These are phyloP conservation scores for Toxotes jaculatrix DNA, from an alignment of 2,113 vertebrate genomes.

Conservation along the genomic window DNA sequence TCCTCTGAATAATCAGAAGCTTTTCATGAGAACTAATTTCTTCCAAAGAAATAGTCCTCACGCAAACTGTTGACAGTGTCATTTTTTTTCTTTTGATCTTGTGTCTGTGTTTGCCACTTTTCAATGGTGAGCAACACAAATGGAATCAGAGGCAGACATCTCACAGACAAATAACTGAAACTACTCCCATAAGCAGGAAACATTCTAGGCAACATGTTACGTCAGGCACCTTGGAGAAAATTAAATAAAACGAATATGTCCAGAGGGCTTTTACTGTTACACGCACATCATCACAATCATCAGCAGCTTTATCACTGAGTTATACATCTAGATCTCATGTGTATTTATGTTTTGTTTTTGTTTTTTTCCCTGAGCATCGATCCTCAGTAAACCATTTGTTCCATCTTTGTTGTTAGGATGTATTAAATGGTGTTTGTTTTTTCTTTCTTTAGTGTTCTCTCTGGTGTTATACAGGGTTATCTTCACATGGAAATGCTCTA, in stretches of 20 bases:
- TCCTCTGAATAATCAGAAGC: not conserved
- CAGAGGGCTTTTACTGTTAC: not conserved
- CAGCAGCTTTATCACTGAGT: not conserved
- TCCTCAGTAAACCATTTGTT: not conserved
- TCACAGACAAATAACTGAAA: not conserved
- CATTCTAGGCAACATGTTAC: not conserved
- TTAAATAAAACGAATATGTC: not conserved
- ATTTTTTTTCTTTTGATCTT: not conserved
- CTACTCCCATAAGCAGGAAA: not conserved
- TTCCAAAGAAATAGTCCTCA: not conserved
- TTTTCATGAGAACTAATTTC: not conserved
- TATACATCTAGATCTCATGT: not conserved
- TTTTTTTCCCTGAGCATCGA: not conserved
- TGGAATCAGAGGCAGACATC: not conserved
- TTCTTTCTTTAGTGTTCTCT: not conserved
- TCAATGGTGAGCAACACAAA: not conserved
- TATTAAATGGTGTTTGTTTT: not conserved
- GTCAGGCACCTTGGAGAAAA: not conserved
- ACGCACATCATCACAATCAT: too few relatives aligned
- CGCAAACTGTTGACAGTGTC: not conserved
- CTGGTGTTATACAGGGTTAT: not conserved
- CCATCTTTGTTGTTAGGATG: too few relatives aligned
- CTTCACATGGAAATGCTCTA: not conserved
- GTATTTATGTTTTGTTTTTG: not conserved
- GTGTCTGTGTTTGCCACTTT: not conserved